Conservation (phyloP, 2,113 vertebrate genomes). For the Astur gentilis region DNA sequence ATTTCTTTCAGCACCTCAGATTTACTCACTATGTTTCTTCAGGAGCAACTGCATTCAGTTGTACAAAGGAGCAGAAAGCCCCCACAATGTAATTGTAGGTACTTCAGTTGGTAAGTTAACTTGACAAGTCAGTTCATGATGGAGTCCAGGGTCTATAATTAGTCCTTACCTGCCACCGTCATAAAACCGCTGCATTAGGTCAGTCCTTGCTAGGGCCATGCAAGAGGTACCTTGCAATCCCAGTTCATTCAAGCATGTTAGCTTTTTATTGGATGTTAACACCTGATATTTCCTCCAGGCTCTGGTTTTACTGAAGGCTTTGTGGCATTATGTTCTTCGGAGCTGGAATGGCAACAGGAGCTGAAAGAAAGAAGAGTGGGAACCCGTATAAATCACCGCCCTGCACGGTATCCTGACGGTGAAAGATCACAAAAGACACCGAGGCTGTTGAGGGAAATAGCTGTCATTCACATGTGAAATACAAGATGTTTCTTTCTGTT, state of each 20-base stretch:
- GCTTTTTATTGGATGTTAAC: slow-evolving; percentile 43
- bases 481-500: background rate
- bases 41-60: slow-evolving; percentile 36
- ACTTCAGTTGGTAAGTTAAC: background rate
- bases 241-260: background rate
- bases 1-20: slow-evolving; percentile 79
- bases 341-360: background rate
- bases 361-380: background rate
- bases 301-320: background rate
- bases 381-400: background rate
- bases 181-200: background rate
- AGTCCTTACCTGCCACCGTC: slow-evolving; percentile 24
- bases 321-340: background rate
- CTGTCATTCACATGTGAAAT: background rate
- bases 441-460: background rate
- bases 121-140: slow-evolving; percentile 44
- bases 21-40: slow-evolving; percentile 42
- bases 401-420: background rate
- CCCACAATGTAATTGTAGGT: background rate
- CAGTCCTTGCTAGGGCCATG: background rate
- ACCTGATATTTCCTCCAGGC: slow-evolving; percentile 55
- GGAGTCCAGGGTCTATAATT: slow-evolving; percentile 21
- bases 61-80: background rate
- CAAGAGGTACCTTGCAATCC: background rate
- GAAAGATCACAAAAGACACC: background rate